Evolutionary conservation across 2,113 vertebrate species (phyloP).

Genomic region (Eolophus roseicapilla): DNA sequence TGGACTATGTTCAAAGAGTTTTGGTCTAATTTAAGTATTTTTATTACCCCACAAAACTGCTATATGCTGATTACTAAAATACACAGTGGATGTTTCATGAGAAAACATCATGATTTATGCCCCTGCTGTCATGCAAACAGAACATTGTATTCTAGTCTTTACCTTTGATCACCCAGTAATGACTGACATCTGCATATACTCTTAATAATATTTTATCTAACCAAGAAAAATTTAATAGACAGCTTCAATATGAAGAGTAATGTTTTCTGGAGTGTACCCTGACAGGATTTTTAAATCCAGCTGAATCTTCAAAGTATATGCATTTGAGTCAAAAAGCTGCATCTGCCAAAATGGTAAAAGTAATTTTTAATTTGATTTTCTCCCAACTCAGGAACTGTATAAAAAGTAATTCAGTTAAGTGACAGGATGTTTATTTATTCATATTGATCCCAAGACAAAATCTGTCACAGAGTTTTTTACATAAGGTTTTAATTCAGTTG

Average conservation of each 20-base stretch:
- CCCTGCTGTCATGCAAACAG: background rate
- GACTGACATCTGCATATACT: background rate
- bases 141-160: background rate
- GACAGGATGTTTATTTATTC: background rate
- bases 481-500: background rate
- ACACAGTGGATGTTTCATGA: background rate
- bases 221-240: background rate
- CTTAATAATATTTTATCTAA: background rate
- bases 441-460: background rate
- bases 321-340: background rate
- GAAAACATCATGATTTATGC: background rate
- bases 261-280: background rate
- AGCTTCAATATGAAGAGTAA: background rate
- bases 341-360: background rate
- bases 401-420: background rate
- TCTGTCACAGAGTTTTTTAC: background rate
- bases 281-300: background rate
- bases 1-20: background rate
- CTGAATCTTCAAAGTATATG: background rate
- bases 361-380: background rate
- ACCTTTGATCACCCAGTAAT: background rate
- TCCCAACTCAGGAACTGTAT: background rate
- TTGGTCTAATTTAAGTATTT: background rate
- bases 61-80: background rate
- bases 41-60: background rate